Conservation (phyloP, 2,888 invertebrate species). For the Rhingia campestris region DNA sequence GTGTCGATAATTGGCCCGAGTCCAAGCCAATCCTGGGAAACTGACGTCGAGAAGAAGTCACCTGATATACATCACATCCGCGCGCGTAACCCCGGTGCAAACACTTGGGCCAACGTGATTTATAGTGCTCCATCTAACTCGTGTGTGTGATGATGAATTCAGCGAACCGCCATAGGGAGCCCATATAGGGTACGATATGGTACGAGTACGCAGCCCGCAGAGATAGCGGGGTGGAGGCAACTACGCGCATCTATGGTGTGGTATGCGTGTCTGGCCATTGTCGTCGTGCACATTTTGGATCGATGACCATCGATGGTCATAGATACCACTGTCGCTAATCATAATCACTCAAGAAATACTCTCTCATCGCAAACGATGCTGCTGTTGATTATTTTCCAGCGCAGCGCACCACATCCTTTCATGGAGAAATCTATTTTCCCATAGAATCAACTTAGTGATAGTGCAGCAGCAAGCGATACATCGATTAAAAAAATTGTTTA, state of each 20-base stretch:
- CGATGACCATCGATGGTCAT: conserved; percentile 68
- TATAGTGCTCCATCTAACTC: conserved; percentile 58
- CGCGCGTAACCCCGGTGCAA: conserved; percentile 5
- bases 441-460: conserved; percentile 61
- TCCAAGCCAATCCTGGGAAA: conserved; percentile 69
- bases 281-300: conserved; percentile 52
- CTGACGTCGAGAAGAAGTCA: conserved; percentile 52
- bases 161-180: conserved; percentile 23
- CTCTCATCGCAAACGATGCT: conserved; percentile 44
- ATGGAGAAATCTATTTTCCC: conserved; percentile 73
- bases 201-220: background rate
- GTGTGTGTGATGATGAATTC: conserved; percentile 55
- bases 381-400: conserved; percentile 60
- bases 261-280: conserved; percentile 42
- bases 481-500: conserved; percentile 48
- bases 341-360: conserved; percentile 63
- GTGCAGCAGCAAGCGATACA: conserved; percentile 10
- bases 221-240: conserved; percentile 7
- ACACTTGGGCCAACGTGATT: conserved; percentile 57
- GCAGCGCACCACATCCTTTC: conserved; percentile 64
- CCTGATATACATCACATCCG: conserved; percentile 57
- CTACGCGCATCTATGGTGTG: conserved; percentile 43
- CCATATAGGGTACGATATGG: conserved; percentile 58
- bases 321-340: conserved; percentile 69
- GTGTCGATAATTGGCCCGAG: conserved; percentile 61